These are phyloP conservation scores for Ochotona curzoniae DNA, from an alignment of 2,113 vertebrate genomes.

Conservation along the genomic window DNA sequence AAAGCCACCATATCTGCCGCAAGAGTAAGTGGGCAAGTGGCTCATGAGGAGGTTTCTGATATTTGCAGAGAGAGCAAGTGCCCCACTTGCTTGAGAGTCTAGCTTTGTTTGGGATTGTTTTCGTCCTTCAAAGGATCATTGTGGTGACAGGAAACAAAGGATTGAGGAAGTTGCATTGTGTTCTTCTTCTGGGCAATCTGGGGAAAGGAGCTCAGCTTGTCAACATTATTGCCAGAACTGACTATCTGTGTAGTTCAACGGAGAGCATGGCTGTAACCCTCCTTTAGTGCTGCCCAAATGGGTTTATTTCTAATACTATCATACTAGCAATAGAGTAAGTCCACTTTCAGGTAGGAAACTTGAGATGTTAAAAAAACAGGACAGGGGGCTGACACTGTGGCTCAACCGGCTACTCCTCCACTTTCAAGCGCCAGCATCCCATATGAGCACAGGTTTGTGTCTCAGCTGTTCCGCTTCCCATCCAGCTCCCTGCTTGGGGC, in stretches of 20 bases:
- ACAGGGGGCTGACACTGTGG: too few species aligned
- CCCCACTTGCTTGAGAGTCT: constrained; percentile 26
- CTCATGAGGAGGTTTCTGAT: background rate
- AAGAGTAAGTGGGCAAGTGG: background rate
- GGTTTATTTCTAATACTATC: constrained; percentile 3
- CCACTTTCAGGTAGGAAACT: constrained; percentile 5
- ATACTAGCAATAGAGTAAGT: constrained; percentile 15
- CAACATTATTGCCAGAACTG: constrained; percentile 11
- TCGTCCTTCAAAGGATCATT: constrained; percentile 22
- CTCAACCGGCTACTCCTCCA: too few species aligned
- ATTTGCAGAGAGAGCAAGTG: background rate
- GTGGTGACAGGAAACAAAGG: background rate
- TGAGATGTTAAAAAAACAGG: background rate
- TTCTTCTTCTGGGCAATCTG: background rate
- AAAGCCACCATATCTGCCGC: background rate
- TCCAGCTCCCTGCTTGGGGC: too few species aligned
- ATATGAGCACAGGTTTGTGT: too few species aligned
- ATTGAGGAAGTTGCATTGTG: background rate
- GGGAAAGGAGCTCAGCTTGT: constrained; percentile 19
- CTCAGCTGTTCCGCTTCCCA: too few species aligned
- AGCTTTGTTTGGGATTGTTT: constrained; percentile 28
- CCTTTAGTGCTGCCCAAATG: background rate
- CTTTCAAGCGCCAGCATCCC: too few species aligned
- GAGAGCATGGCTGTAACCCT: background rate
- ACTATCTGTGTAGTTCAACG: background rate